A percentile compares a stretch with the other conserved stretches of the same genome.
Conservation (phyloP, 2,113 vertebrate species). For the Actenoides hombroni region DNA sequence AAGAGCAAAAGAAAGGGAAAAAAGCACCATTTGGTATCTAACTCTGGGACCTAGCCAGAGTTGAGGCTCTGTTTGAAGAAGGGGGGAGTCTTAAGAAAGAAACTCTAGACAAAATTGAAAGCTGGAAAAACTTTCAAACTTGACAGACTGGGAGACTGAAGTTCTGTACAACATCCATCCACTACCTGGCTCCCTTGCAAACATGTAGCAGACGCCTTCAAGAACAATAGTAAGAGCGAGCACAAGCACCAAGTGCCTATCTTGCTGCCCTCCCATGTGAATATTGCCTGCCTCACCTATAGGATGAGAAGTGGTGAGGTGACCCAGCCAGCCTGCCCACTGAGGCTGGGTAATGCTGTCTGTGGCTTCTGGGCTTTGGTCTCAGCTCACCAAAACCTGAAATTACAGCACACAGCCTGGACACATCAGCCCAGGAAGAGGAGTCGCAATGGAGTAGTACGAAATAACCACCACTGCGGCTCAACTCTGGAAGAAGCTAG, state of each 20-base stretch:
- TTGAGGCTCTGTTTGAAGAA: slow-evolving; percentile 62
- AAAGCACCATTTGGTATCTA: slow-evolving; percentile 73
- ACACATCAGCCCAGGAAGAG: neutral
- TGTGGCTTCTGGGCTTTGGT: neutral
- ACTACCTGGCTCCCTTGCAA: slow-evolving; percentile 47
- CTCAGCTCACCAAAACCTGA: neutral
- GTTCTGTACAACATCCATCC: slow-evolving; percentile 10
- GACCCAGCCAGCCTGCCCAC: neutral
- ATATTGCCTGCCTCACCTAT: neutral
- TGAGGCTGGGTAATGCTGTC: neutral
- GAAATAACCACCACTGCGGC: fast-evolving
- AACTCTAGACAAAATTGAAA: slow-evolving; percentile 63
- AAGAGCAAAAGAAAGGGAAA: slow-evolving; percentile 73
- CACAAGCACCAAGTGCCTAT: neutral
- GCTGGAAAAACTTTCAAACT: slow-evolving; percentile 63
- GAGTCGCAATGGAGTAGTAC: neutral
- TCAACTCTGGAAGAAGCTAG: neutral
- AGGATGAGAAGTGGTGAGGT: neutral
- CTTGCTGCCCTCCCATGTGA: fast-evolving
- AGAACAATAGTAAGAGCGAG: neutral
- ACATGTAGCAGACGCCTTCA: neutral
- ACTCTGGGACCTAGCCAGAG: slow-evolving; percentile 71
- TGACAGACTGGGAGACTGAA: slow-evolving; percentile 63
- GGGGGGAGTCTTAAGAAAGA: slow-evolving; percentile 61
- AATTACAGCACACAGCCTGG: neutral